Evolutionary conservation across 2,888 invertebrate species (phyloP).

Genomic region (Ichneumoninae sp.): DNA sequence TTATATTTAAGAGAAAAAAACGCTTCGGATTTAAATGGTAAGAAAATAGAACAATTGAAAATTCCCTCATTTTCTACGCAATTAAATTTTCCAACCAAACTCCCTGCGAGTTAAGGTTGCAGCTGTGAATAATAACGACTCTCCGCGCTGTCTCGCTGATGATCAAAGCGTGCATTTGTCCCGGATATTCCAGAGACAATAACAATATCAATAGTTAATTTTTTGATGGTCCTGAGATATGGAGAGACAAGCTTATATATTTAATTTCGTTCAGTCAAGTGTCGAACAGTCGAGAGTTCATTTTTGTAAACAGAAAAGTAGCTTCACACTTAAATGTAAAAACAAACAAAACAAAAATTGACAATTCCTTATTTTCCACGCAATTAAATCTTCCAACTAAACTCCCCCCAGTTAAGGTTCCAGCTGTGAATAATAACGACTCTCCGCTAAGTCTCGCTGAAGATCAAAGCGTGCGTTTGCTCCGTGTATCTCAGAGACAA

Average conservation of each 20-base stretch:
- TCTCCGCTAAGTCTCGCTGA: background rate
- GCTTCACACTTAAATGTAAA: background rate
- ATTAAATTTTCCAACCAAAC: background rate
- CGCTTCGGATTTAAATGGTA: too few relatives aligned
- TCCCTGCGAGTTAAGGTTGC: background rate
- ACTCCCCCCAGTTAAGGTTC: background rate
- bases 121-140: background rate
- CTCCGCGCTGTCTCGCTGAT: background rate
- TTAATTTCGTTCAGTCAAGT: too few relatives aligned
- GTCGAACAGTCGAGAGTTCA: too few relatives aligned
- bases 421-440: background rate
- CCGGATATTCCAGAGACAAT: background rate
- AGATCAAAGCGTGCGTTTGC: background rate
- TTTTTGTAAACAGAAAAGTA: too few relatives aligned
- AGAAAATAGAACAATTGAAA: background rate
- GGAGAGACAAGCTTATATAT: too few relatives aligned
- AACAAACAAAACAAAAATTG: background rate
- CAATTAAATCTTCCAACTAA: background rate
- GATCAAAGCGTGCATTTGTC: background rate
- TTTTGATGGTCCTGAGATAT: too few relatives aligned
- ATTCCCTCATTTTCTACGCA: background rate
- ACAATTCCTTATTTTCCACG: background rate
- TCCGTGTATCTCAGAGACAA: background rate
- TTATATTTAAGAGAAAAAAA: too few relatives aligned
- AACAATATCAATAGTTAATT: background rate